Base-by-base conservation (phyloP, 2,113 vertebrate species). In the Sebastes schlegelii region DNA sequence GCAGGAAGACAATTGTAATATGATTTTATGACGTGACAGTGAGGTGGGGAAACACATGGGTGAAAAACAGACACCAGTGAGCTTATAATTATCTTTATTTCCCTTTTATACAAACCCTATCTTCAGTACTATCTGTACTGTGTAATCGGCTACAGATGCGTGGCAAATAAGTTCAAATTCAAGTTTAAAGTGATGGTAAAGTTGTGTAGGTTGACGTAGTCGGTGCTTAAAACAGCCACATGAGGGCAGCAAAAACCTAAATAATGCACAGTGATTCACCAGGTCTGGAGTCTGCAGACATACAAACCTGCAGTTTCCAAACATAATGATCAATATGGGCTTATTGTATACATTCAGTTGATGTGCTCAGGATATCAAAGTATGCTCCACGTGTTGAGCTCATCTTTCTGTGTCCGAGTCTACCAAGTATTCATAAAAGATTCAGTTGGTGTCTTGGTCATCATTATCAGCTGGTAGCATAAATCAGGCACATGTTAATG, bases 171-270 rank as follows among this genome's bases (percentile, higher is more conserved):
- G 64, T 0, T 11, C 4, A 0, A 12, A 49, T 48, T 61, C 6
- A 65, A 52, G 21, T 40, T 64, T 71, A 0, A 61, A 43, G 34
- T 10, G 7, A 34, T 23, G 34, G 4, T 1, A n/a, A 34, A 55
- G 21, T 34, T 17, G 1, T 12, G 1, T 14, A 6, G 17, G 7
- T 66, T 11, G 21, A 45, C 11, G 12, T 4, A 2, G 1, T 26
- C 16, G 8, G 12, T 45, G 4, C 70, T 17, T 23, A 42, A 68
- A 77, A 58, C 42, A 46, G 63, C 82, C 94, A 83, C 82, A 77
- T 3, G 92, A 79, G 80, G 90, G 91, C 91, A 91, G 85, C 74
- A 92, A 63, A 80, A 54, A 83, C 6, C 68, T 21, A 8, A 52
- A 55, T 5, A 45, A 11, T 2, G 19, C 12, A 23, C 67, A 13